Evolutionary conservation across 2,888 invertebrate species (phyloP), one percentile per base, ranked within the genome.

Genomic region (Notodonta dromedarius): DNA sequence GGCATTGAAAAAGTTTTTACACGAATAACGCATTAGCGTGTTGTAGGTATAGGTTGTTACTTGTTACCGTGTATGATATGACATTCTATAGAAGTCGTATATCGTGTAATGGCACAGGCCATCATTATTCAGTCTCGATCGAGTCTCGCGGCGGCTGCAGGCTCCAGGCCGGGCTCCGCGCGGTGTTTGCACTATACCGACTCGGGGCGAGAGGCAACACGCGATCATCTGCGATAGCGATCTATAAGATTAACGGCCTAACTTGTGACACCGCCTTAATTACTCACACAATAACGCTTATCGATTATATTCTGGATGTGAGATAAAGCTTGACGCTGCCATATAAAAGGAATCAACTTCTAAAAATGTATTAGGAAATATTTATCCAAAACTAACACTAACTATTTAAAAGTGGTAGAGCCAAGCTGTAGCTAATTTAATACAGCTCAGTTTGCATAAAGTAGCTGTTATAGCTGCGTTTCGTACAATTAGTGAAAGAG

Each of bases 191-290:
- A 70, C 71, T 72, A 62, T 66, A 72, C 73, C 63, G 75, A 75
- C 75, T 70, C 72, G 71, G 74, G 71, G 73, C 75, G 75, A 77
- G 77, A 72, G 66, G 71, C 72, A 76, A 72, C 91, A 91, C 91
- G 91, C 91, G 88, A 90, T 89, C 90, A 85, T 85, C 81, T 78
- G 73, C 74, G 91, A 91, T 92, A 89, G 84, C 85, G 86, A 91
- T 91, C 92, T 84, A 72, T 73, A 82, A 91, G 90, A 91, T 91
- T 85, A 90, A 90, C 89, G 86, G 83, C 84, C 82, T 74, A 82
- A 84, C 78, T 84, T 85, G 86, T 87, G 86, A 87, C 89, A 89
- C 79, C 80, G 81, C 88, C 86, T 90, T 90, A 90, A 91, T 91
- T 91, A 83, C 82, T 87, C 85, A 87, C 85, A 87, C 82, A 80